Percentiles rank a stretch among this genome's conserved stretches.
These are phyloP conservation scores for Parapsyche elsis DNA, from an alignment of 1,140 invertebrate genomes.

Conservation along the genomic window DNA sequence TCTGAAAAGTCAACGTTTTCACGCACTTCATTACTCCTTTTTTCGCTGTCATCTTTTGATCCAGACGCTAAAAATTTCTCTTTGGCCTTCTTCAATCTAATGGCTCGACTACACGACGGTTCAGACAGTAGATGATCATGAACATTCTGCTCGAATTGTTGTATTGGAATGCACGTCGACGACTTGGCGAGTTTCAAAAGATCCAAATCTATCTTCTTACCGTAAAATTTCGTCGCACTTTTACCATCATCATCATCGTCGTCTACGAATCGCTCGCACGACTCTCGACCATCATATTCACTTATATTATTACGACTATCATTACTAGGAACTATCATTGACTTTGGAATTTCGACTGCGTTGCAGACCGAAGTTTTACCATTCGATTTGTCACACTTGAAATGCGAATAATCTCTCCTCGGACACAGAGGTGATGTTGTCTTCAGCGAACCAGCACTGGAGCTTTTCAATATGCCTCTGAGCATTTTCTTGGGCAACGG, in stretches of 20 bases:
- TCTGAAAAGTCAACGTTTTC: slow-evolving; percentile 53
- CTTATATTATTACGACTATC: neutral
- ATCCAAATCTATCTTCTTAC: slow-evolving; percentile 50
- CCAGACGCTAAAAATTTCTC: slow-evolving; percentile 63
- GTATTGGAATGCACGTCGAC: slow-evolving; percentile 45
- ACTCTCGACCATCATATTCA: neutral
- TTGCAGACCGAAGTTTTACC: neutral
- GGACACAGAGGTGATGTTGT: slow-evolving; percentile 45
- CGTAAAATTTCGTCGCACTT: slow-evolving; percentile 19
- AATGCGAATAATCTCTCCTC: slow-evolving; percentile 39
- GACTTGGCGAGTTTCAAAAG: slow-evolving; percentile 49
- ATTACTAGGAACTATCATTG: neutral
- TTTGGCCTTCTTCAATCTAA: slow-evolving; percentile 65
- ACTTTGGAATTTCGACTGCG: slow-evolving; percentile 1
- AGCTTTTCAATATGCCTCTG: slow-evolving; percentile 60
- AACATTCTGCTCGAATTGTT: slow-evolving; percentile 31
- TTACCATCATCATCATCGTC: neutral
- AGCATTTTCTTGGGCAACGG: slow-evolving; percentile 63
- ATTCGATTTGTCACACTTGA: neutral
- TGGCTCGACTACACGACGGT: slow-evolving; percentile 55
- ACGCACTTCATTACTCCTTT: slow-evolving; percentile 40
- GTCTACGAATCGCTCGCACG: neutral
- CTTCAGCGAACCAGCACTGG: slow-evolving; percentile 60
- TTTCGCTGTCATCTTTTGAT: slow-evolving; percentile 6
- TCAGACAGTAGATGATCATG: neutral